A percentile compares a stretch with the other conserved stretches of the same genome.
Conservation (phyloP, 2,113 vertebrate species). For the Anthoscopus minutus region DNA sequence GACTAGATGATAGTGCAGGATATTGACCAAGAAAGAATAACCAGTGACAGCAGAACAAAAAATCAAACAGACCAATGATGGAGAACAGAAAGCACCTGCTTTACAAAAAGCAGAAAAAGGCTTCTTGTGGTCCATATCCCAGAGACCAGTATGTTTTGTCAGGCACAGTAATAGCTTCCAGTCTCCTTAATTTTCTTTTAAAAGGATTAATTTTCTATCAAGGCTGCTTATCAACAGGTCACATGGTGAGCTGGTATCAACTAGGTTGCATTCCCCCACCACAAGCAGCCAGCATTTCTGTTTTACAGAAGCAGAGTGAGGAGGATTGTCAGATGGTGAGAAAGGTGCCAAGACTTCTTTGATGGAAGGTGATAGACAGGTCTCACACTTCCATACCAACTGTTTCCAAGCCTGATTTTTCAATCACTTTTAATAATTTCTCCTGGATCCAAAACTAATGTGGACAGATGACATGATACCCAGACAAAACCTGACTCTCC, state of each 20-base stretch:
- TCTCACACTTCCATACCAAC: constrained; percentile 35
- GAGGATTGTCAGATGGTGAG: not conserved
- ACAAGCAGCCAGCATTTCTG: not conserved
- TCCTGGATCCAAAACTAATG: constrained; percentile 43
- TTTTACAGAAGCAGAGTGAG: not conserved
- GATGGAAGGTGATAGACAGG: constrained; percentile 49
- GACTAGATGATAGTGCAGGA: not conserved
- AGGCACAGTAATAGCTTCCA: not conserved
- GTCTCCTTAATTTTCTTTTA: not conserved
- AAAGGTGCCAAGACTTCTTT: not conserved
- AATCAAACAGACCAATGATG: not conserved
- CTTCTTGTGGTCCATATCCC: not conserved
- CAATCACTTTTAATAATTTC: constrained; percentile 57
- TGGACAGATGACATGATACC: constrained; percentile 59
- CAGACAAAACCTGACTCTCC: constrained; percentile 57
- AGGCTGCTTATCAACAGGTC: not conserved
- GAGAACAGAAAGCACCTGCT: not conserved
- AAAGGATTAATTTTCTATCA: not conserved
- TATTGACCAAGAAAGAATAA: not conserved
- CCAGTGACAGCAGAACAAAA: not conserved
- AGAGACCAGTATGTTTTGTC: not conserved
- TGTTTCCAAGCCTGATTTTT: constrained; percentile 55
- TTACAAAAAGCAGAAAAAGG: not conserved
- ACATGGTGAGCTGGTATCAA: not conserved
- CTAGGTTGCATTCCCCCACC: not conserved